A percentile compares a stretch with the other conserved stretches of the same genome.
Evolutionary conservation across 2,113 vertebrate species (phyloP).

Genomic region (Platichthys flesus): DNA sequence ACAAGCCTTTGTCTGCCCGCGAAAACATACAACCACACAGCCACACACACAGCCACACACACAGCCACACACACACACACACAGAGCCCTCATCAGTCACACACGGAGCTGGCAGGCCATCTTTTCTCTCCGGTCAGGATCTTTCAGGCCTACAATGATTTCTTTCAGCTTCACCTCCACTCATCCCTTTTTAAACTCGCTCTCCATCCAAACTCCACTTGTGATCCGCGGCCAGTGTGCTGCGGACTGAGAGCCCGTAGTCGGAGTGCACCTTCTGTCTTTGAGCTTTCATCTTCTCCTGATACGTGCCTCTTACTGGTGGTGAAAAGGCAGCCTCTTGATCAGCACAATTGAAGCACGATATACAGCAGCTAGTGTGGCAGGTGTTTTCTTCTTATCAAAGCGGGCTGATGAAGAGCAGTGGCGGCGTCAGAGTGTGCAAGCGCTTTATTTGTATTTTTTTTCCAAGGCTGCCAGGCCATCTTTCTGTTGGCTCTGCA

Average conservation of each 20-base stretch:
- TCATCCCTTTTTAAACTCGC: constrained; percentile 48
- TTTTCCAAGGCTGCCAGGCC: background rate
- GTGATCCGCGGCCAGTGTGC: constrained; percentile 50
- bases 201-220: constrained; percentile 54
- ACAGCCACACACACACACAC: background rate
- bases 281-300: constrained; percentile 63
- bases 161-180: constrained; percentile 64
- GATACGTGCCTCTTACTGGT: constrained; percentile 42
- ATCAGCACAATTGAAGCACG: constrained; percentile 39
- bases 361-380: background rate
- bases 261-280: constrained; percentile 39
- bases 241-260: constrained; percentile 57
- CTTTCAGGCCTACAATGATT: constrained; percentile 33
- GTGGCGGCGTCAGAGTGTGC: background rate
- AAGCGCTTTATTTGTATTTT: background rate
- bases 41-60: too few species aligned
- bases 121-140: constrained; percentile 42
- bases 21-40: background rate
- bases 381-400: background rate
- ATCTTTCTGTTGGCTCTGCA: background rate
- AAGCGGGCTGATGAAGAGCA: background rate
- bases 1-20: constrained; percentile 15
- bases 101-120: constrained; percentile 8
- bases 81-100: constrained; percentile 14
- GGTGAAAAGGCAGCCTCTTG: constrained; percentile 55